Evolutionary conservation across 1,140 invertebrate genomes (phyloP), one percentile per base, ranked within the genome.

Genomic region (Leguminivora glycinivorella): DNA sequence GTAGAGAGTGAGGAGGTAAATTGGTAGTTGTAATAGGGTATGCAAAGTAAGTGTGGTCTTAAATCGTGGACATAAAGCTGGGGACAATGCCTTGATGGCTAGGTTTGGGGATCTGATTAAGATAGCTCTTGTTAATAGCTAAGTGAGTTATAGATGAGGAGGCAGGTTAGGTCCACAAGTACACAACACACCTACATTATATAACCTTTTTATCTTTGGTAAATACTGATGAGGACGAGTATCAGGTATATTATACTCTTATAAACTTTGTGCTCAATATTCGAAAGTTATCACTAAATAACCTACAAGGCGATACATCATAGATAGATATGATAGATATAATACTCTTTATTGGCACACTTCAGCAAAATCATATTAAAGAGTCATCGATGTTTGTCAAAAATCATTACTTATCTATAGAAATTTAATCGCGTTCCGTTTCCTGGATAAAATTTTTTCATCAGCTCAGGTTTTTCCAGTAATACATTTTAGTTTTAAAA

Each of bases 11-110:
- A 19, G n/a, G 4, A 29, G 56, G 25, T 29, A 25, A 58, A 58
- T 58, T 58, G 25, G 10, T 29, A 26, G 56, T 25, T 29, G 56
- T 58, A 58, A 58, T 58, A 58, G 56, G 22, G 25, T 63, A 63
- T 26, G 25, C 58, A 31, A 63, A 63, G 58, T 63, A 63, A 63
- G 58, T 63, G 24, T 17, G 58, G 58, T 63, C 26, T 63, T 63
- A 63, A 63, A 63, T 63, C 25, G 25, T 63, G 26, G 25, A 22
- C 14, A 63, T 63, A 63, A 63, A 63, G 58, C 58, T 34, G 5
- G 4, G 14, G 14, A 63, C 58, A 63, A 63, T 31, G 25, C 25
- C 26, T 9, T 31, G 19, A 1, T 17, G 58, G 17, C 26, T 29
- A 31, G 58, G 14, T 63, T 63, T 29, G 24, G 58, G 47, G 19